Base-by-base conservation (phyloP, 2,888 invertebrate genomes). In the Nemurella pictetii region DNA sequence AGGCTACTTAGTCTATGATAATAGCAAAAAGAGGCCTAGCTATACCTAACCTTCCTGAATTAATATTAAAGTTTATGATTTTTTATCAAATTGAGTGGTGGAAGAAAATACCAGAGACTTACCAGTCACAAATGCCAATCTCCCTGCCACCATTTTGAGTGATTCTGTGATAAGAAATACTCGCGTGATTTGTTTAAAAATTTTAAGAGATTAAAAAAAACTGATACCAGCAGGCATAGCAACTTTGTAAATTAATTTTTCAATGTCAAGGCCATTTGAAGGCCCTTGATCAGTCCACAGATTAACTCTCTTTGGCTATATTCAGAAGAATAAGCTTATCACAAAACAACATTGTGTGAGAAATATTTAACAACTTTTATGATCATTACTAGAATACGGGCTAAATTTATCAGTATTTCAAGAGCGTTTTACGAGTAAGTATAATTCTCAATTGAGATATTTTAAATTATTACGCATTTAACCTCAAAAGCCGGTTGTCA, bases 81-180 rank as follows among this genome's bases (percentile, higher is more conserved):
- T 9, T 15, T 25, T 30, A n/a, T 32, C 73, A 9, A 15, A 28
- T 35, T 35, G 12, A 35, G 35, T 35, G 12, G 12, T 35, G 35
- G 25, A 0, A 74, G 27, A 25, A n/a, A 2, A n/a, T 74, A 20
- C n/a, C n/a, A n/a, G n/a, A n/a, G n/a, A 26, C 55, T 73, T 87
- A 92, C 93, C 93, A 88, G 93, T 93, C 75, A 94, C 91, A 86
- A 93, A 89, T 7, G 93, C 92, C 28, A 92, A 86, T 89, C 90
- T 91, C 78, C 91, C 91, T 25, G 88, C 85, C n/a, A 89, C 86
- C 83, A 88, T 87, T 78, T 86, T 84, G 30, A 55, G 20, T 2
- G 20, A 55, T 12, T 20, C 15, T 55, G 12, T 2, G 55, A 15
- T 7, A 55, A 15, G 15, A 55, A 55, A 12, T 55, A 20, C 55